Conservation (phyloP, 2,888 invertebrate species). For the Lacanobia wlatinum region DNA sequence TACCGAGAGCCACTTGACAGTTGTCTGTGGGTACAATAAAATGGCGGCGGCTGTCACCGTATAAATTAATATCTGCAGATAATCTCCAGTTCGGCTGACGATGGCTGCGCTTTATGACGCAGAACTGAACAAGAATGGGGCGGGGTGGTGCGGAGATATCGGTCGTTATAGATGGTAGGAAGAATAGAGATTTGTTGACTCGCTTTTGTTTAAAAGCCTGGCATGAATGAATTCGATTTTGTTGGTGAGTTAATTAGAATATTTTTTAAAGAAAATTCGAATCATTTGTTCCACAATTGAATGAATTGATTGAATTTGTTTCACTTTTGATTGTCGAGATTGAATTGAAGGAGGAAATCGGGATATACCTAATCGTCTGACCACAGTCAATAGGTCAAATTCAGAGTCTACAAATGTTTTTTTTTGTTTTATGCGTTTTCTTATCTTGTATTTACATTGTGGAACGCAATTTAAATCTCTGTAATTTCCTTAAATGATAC, state of each 20-base stretch:
- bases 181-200: neutral
- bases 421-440: no score
- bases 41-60: conserved; percentile 21
- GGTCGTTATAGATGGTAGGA: neutral
- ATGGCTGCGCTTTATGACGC: conserved; percentile 60
- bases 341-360: no score
- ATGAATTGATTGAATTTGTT: no score
- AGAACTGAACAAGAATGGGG: conserved; percentile 26
- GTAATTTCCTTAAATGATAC: no score
- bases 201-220: neutral
- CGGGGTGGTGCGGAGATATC: neutral
- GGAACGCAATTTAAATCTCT: no score
- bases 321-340: no score
- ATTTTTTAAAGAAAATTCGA: no score
- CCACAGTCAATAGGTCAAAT: no score
- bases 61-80: conserved; percentile 61
- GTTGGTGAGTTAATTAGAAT: neutral
- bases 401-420: no score
- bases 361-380: no score
- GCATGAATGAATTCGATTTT: neutral
- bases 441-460: no score
- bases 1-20: conserved; percentile 18
- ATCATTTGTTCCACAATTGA: no score
- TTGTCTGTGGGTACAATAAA: conserved; percentile 23
- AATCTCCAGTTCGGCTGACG: conserved; percentile 49